Evolutionary conservation across 2,888 invertebrate species (phyloP).

Genomic region (Spilosoma lubricipeda): DNA sequence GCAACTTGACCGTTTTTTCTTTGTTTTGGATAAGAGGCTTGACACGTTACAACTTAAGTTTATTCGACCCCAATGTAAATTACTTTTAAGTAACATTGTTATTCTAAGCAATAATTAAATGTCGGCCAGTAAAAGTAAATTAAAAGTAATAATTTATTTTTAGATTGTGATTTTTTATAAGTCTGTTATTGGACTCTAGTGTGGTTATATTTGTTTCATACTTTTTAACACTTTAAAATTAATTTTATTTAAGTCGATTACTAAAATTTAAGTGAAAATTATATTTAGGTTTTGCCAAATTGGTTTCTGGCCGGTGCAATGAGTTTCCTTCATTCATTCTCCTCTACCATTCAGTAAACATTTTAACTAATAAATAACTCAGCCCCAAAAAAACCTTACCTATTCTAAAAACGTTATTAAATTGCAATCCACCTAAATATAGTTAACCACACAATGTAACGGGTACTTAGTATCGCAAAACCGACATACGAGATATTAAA

Average conservation of each 20-base stretch:
- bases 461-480: constrained; percentile 29
- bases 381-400: background rate
- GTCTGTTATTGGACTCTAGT: too few species aligned
- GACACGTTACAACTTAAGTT: constrained; percentile 5
- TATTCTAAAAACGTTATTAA: background rate
- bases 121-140: too few species aligned
- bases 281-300: too few species aligned
- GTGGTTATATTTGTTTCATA: background rate
- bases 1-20: constrained; percentile 83
- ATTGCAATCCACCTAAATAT: constrained; percentile 7
- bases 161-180: too few species aligned
- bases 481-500: constrained; percentile 30
- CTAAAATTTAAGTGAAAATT: too few species aligned
- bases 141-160: too few species aligned
- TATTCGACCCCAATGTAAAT: background rate
- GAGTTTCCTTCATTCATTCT: too few species aligned
- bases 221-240: background rate
- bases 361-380: background rate
- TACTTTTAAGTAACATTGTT: background rate
- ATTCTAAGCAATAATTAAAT: background rate
- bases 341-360: too few species aligned
- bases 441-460: constrained; percentile 18
- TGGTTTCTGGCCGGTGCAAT: too few species aligned
- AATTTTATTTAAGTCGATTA: too few species aligned
- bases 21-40: constrained; percentile 66